phyloP scores from a whole-genome alignment of 1,140 invertebrate genomes.

The Cyclina sinensis region DNA sequence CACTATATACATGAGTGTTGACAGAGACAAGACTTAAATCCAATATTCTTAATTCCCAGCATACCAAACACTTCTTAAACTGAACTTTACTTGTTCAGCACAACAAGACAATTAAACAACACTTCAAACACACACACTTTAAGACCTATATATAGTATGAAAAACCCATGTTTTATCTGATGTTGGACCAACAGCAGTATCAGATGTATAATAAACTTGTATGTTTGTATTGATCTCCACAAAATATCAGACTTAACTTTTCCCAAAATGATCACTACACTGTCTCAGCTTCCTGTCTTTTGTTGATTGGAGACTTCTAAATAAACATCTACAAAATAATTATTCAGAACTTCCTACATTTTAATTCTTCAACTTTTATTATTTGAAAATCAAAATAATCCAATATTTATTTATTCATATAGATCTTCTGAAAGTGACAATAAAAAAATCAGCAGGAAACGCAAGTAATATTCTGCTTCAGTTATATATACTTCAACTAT shows the following conservation, averaged over 20 bases:
- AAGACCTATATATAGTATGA: not conserved
- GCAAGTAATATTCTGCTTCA: no score
- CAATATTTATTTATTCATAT: no score
- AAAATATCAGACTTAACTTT: not conserved
- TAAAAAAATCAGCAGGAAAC: no score
- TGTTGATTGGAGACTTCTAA: not conserved
- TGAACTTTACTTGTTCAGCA: not conserved
- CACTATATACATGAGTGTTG: no score
- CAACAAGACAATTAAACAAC: not conserved
- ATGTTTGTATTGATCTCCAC: not conserved
- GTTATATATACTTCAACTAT: no score
- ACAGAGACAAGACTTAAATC: not conserved
- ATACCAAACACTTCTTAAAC: not conserved
- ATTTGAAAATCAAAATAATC: no score
- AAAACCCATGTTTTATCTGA: not conserved
- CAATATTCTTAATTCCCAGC: not conserved
- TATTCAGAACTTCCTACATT: no score
- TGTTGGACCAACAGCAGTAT: not conserved
- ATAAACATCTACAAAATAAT: not conserved
- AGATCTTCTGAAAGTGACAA: no score
- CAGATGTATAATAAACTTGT: not conserved
- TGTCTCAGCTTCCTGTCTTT: not conserved
- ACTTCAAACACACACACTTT: not conserved
- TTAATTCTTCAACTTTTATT: no score
- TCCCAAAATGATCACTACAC: constrained; percentile 2